Conservation (phyloP, 2,113 vertebrate genomes). For the Perca fluviatilis region DNA sequence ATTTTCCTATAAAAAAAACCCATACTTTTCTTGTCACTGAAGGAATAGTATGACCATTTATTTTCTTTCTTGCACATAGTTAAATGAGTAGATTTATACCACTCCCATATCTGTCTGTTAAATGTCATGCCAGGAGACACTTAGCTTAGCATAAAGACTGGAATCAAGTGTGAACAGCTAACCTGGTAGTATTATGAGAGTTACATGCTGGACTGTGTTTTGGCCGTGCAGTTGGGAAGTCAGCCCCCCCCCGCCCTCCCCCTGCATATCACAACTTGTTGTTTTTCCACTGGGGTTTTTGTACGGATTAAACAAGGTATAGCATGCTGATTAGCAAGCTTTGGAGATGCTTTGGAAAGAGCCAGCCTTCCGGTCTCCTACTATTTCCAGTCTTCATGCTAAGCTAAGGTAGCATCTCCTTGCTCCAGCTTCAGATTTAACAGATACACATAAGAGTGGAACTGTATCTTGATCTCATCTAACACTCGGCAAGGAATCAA, state of each 20-base stretch:
- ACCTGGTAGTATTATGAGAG: not conserved
- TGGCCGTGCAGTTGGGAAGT: not conserved
- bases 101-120: not conserved
- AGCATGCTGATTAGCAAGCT: too few species aligned
- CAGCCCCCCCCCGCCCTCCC: too few species aligned
- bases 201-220: not conserved
- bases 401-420: not conserved
- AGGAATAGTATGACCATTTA: too few species aligned
- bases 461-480: not conserved
- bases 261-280: not conserved
- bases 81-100: not conserved
- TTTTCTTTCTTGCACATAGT: not conserved
- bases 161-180: not conserved
- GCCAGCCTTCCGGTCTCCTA: too few species aligned
- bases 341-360: too few species aligned
- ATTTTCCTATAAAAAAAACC: not conserved
- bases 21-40: not conserved
- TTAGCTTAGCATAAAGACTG: not conserved
- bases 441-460: not conserved
- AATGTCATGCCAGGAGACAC: not conserved
- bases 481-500: not conserved
- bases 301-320: too few species aligned
- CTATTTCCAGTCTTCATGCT: not conserved
- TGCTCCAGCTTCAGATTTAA: not conserved
- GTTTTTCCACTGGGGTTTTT: too few species aligned